Conservation (phyloP, 2,797 vertebrate species). For the Hydrophis major region DNA sequence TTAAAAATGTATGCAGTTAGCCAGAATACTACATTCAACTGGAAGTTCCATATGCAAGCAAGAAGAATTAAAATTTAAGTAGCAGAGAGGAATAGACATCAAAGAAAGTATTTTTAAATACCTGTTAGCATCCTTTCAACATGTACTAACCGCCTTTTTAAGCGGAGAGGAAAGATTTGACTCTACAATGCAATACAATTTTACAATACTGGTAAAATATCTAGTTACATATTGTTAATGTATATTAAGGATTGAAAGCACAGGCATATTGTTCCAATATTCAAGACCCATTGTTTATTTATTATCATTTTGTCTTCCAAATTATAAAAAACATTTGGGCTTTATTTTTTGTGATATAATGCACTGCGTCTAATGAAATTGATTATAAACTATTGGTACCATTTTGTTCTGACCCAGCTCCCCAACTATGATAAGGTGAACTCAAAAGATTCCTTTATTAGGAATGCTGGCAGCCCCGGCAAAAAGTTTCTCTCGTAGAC, state of each 20-base stretch:
- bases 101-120: slow-evolving; percentile 31
- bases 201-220: background rate
- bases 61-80: slow-evolving; percentile 24
- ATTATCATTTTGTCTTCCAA: background rate
- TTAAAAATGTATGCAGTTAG: slow-evolving; percentile 43
- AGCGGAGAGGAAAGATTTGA: slow-evolving; percentile 26
- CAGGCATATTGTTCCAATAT: background rate
- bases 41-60: slow-evolving; percentile 30
- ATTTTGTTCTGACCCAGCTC: background rate
- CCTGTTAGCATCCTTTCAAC: slow-evolving; percentile 21
- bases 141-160: slow-evolving; percentile 13
- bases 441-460: too few species aligned
- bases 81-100: slow-evolving; percentile 27
- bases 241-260: background rate
- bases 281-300: background rate
- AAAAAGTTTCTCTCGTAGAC: too few species aligned
- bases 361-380: background rate
- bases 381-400: background rate
- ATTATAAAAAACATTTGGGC: background rate
- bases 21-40: slow-evolving; percentile 29
- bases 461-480: too few species aligned
- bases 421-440: too few species aligned
- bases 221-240: background rate
- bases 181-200: background rate
- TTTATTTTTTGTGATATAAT: background rate